These are phyloP conservation scores for Noturus placidus DNA, from an alignment of 2,113 vertebrate species.

Conservation along the genomic window DNA sequence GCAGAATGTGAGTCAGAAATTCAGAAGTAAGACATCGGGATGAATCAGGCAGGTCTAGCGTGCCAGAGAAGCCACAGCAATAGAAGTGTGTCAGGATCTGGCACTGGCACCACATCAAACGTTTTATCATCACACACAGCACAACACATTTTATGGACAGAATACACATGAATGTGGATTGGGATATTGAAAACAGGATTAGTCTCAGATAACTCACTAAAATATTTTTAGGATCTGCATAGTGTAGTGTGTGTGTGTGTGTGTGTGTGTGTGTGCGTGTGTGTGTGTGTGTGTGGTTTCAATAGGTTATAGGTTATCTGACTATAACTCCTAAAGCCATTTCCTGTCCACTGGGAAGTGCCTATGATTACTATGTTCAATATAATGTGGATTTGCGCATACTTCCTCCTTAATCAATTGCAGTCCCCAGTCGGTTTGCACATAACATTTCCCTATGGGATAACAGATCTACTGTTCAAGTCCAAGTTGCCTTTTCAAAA, in stretches of 20 bases:
- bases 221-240: neutral
- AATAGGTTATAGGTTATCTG: neutral
- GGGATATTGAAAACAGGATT: neutral
- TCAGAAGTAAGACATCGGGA: neutral
- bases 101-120: neutral
- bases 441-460: neutral
- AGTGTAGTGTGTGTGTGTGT: neutral
- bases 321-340: neutral
- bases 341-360: neutral
- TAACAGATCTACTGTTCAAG: constrained; percentile 1
- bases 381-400: neutral
- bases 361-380: neutral
- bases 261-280: constrained; percentile 2
- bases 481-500: constrained; percentile 28
- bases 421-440: neutral
- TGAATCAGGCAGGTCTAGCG: neutral
- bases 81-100: neutral
- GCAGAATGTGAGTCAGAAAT: neutral
- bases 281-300: constrained; percentile 6
- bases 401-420: constrained; percentile 3
- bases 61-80: neutral
- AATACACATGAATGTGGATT: neutral
- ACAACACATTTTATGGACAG: neutral
- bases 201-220: neutral
- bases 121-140: neutral